Conservation (phyloP, 2,797 vertebrate genomes). For the Microctenopoma stevenorrisi region DNA sequence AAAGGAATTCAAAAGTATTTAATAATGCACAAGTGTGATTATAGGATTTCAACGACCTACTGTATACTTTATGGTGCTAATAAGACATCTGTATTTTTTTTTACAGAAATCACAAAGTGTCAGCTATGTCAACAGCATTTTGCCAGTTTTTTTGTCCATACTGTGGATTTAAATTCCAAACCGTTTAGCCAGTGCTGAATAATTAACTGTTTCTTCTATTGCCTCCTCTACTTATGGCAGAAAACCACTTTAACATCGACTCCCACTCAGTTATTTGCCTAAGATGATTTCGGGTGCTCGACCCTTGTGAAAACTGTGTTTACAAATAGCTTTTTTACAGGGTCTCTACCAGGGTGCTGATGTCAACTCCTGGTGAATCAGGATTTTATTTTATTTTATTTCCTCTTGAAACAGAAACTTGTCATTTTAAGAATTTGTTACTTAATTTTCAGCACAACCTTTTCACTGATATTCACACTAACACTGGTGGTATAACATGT, state of each 20-base stretch:
- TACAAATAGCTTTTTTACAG: conserved; percentile 67
- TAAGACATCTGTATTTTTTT: conserved; percentile 47
- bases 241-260: conserved; percentile 66
- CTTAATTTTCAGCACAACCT: conserved; percentile 48
- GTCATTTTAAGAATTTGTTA: conserved; percentile 34
- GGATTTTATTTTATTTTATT: conserved; percentile 20
- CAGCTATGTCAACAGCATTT: conserved; percentile 45
- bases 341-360: conserved; percentile 58
- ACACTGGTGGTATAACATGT: conserved; percentile 61
- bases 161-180: conserved; percentile 48
- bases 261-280: conserved; percentile 47
- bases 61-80: conserved; percentile 83
- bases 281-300: conserved; percentile 60
- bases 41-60: conserved; percentile 71
- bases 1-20: conserved; percentile 54
- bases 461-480: conserved; percentile 56
- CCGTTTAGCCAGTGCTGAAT: conserved; percentile 34
- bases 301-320: conserved; percentile 68
- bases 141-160: conserved; percentile 43
- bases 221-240: conserved; percentile 45
- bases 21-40: conserved; percentile 54
- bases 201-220: conserved; percentile 34
- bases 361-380: conserved; percentile 53
- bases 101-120: conserved; percentile 58
- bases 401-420: conserved; percentile 52